Conservation (phyloP, 2,797 vertebrate species). For the Crypturellus tataupa region DNA sequence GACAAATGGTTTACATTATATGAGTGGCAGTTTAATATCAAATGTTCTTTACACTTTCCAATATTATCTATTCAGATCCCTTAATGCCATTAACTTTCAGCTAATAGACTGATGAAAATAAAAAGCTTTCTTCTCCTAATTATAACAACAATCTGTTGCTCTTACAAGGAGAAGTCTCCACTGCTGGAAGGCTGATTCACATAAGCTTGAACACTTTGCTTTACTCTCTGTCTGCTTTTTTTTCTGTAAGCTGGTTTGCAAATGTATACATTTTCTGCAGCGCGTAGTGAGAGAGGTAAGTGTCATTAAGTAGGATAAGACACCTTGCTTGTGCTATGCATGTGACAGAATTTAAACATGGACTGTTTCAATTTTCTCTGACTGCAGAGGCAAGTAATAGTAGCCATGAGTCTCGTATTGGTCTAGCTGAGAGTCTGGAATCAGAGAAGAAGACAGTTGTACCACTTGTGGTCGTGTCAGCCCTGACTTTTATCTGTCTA, state of each 20-base stretch:
- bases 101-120: conserved; percentile 50
- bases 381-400: conserved; percentile 95
- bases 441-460: conserved; percentile 89
- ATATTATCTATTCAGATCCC: background rate
- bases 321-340: conserved; percentile 37
- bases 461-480: conserved; percentile 94
- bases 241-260: conserved; percentile 77
- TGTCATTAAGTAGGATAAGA: conserved; percentile 64
- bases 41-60: background rate
- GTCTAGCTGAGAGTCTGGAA: conserved; percentile 87
- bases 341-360: conserved; percentile 77
- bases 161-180: conserved; percentile 57
- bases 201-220: conserved; percentile 58
- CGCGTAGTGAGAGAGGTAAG: conserved; percentile 75
- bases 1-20: background rate
- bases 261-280: conserved; percentile 57
- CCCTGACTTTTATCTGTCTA: conserved; percentile 92
- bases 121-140: conserved; percentile 25
- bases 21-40: conserved; percentile 18
- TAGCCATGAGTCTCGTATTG: conserved; percentile 96
- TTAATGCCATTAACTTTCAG: conserved; percentile 54
- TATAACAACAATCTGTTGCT: conserved; percentile 53
- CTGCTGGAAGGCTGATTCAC: conserved; percentile 53
- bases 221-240: conserved; percentile 65
- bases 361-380: conserved; percentile 80